Percentiles rank a stretch among this genome's conserved stretches.
phyloP scores from a whole-genome alignment of 2,797 vertebrate genomes.

The Clamator glandarius region DNA sequence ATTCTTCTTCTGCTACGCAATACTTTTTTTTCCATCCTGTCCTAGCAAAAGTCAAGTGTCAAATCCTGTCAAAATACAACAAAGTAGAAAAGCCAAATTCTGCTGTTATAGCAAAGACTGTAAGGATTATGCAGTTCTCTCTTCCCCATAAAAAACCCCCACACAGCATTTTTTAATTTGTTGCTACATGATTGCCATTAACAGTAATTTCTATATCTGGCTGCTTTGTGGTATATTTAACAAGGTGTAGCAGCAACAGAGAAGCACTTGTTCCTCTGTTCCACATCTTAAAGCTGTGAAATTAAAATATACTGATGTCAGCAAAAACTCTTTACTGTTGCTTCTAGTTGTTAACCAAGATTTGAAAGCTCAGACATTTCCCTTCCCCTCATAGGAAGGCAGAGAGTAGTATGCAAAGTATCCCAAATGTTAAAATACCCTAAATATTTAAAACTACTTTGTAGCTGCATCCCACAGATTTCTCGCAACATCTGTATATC shows the following conservation, averaged over 20 bases:
- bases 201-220: not conserved
- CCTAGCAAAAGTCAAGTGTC: slow-evolving; percentile 25
- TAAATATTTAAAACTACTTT: not conserved
- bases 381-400: not conserved
- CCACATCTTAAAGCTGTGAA: not conserved
- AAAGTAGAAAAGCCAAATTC: not conserved
- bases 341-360: not conserved
- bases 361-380: not conserved
- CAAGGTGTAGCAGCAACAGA: not conserved
- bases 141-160: not conserved
- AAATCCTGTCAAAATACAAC: not conserved
- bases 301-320: not conserved
- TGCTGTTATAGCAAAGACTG: not conserved
- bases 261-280: not conserved
- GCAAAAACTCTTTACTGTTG: not conserved
- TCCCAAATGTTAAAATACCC: not conserved
- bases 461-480: not conserved
- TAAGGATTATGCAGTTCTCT: not conserved
- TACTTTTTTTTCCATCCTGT: not conserved
- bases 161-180: not conserved
- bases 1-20: slow-evolving; percentile 50
- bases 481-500: not conserved
- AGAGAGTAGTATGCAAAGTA: not conserved
- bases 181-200: not conserved
- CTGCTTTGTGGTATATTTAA: not conserved